Percentiles rank a stretch among this genome's conserved stretches.
Evolutionary conservation across 53 echinoderm and acorn worm genomes (phyloP).

Genomic region (Temnopleurus reevesii): DNA sequence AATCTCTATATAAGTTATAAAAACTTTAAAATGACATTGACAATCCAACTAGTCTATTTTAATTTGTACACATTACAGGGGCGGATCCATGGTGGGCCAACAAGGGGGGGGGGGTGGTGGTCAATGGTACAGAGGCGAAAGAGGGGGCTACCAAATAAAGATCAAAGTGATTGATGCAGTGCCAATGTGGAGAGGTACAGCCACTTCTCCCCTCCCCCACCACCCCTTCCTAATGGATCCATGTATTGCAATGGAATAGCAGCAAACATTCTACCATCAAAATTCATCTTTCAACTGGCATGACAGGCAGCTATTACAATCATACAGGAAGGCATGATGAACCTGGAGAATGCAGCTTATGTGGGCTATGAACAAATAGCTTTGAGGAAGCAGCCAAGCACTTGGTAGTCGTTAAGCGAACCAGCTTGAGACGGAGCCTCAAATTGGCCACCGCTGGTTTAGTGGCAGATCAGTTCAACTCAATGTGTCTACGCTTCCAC

Average conservation of each 20-base stretch:
- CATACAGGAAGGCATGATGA: not conserved
- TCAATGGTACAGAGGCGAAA: too few relatives aligned
- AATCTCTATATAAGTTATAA: too few relatives aligned
- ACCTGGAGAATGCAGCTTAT: not conserved
- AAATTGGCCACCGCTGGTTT: constrained; percentile 48
- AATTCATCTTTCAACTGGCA: not conserved
- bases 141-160: too few relatives aligned
- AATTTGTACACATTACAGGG: too few relatives aligned
- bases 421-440: constrained; percentile 39
- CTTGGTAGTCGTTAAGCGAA: constrained; percentile 7
- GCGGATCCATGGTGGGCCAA: too few relatives aligned
- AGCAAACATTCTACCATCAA: not conserved
- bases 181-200: too few relatives aligned
- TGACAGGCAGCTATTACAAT: not conserved
- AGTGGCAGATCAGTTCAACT: constrained; percentile 18
- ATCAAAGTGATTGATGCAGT: too few relatives aligned
- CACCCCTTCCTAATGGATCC: too few relatives aligned
- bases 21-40: too few relatives aligned
- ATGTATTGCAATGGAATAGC: not conserved
- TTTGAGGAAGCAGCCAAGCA: constrained; percentile 25
- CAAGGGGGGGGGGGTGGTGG: too few relatives aligned
- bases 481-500: constrained; percentile 12
- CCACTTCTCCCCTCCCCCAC: too few relatives aligned
- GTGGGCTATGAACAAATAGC: constrained; percentile 29
- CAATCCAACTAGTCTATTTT: too few relatives aligned